Percentiles rank a stretch among this genome's conserved stretches.
Evolutionary conservation across 2,888 invertebrate species (phyloP).

Genomic region (Rotaria sp.): DNA sequence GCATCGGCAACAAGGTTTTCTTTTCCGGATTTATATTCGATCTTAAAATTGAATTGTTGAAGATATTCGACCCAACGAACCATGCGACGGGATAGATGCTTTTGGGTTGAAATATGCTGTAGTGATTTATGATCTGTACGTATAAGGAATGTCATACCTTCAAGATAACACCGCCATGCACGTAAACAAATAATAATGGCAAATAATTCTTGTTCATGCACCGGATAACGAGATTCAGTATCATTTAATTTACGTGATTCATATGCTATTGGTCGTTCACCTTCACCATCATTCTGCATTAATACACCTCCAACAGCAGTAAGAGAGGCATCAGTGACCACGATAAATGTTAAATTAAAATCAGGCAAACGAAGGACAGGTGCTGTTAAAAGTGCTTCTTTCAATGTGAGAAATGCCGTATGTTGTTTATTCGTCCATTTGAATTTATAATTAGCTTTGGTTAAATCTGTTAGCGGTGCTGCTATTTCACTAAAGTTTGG

Average conservation of each 20-base stretch:
- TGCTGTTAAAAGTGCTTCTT: background rate
- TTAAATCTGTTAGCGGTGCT: background rate
- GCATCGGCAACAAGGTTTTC: no score
- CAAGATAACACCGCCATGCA: background rate
- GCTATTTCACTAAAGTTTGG: background rate
- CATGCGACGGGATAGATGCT: no score
- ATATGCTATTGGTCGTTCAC: background rate
- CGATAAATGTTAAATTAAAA: background rate
- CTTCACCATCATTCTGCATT: background rate
- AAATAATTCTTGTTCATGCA: background rate
- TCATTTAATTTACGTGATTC: background rate
- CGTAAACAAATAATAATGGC: background rate
- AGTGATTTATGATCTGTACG: background rate
- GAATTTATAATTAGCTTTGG: background rate
- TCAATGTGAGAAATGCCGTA: background rate
- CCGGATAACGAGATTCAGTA: background rate
- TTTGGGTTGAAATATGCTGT: background rate
- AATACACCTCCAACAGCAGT: background rate
- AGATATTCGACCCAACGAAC: no score
- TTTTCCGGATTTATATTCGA: no score
- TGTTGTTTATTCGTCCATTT: background rate
- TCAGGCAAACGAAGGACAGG: background rate
- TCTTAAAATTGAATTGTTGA: no score
- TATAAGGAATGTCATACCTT: background rate
- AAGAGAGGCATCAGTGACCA: background rate